Evolutionary conservation across 1,140 invertebrate species (phyloP).

Genomic region (Xylocopa sonorina): DNA sequence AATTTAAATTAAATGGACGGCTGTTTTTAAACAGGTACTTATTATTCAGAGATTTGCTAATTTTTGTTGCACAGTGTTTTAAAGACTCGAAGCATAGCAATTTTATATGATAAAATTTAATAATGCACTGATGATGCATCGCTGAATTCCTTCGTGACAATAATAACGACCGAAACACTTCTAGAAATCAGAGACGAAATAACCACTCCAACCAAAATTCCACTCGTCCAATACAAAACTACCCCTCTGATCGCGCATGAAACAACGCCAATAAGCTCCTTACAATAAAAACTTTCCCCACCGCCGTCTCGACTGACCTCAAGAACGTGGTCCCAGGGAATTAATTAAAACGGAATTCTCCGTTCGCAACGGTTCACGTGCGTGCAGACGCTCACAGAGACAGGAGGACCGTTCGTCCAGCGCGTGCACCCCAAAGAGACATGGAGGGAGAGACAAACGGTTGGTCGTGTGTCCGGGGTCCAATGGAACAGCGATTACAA

Average conservation of each 20-base stretch:
- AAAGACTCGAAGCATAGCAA: no score
- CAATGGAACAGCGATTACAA: conserved; percentile 74
- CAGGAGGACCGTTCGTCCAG: neutral
- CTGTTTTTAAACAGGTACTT: no score
- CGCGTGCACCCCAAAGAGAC: neutral
- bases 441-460: neutral
- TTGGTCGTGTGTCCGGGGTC: conserved; percentile 56
- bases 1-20: no score
- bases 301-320: neutral
- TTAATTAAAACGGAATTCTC: conserved; percentile 78
- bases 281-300: neutral
- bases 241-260: no score
- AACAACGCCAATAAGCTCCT: neutral
- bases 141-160: no score
- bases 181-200: no score
- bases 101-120: no score
- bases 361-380: conserved; percentile 39
- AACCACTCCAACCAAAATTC: no score
- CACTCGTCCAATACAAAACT: neutral
- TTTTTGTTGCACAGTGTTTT: no score
- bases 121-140: no score
- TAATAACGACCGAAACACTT: no score
- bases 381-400: neutral
- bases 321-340: conserved; percentile 55
- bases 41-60: no score